Conservation (phyloP, 2,797 vertebrate genomes). For the Silurus aristotelis region DNA sequence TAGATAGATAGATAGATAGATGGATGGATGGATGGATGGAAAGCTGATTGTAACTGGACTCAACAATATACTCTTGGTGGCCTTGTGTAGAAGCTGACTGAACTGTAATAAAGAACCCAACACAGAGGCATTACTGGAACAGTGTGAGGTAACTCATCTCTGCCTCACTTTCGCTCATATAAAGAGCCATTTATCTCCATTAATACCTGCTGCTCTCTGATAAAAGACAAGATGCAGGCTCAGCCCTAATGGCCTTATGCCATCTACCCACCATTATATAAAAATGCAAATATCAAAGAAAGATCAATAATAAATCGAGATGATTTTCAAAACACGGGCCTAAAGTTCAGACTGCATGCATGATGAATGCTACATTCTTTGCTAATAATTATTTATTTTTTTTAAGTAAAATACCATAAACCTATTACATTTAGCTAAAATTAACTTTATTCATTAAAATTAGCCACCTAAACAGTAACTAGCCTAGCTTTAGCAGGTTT, state of each 20-base stretch:
- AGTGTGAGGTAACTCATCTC: constrained; percentile 46
- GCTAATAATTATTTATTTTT: not conserved
- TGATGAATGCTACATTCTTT: not conserved
- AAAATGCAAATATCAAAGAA: not conserved
- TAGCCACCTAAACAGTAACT: not conserved
- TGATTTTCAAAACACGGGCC: not conserved
- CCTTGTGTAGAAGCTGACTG: constrained; percentile 64
- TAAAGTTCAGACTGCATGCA: not conserved
- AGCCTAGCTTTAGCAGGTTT: not conserved
- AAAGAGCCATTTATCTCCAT: constrained; percentile 62
- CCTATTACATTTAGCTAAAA: not conserved
- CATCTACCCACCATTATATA: constrained; percentile 57
- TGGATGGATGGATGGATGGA: not conserved
- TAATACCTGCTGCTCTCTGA: constrained; percentile 59
- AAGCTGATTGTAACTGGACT: too few relatives aligned
- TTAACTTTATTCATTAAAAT: not conserved
- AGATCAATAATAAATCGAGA: not conserved
- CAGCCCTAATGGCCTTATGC: constrained; percentile 54
- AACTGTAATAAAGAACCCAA: constrained; percentile 73
- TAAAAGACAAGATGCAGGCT: constrained; percentile 57
- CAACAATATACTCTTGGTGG: too few relatives aligned
- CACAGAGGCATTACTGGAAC: constrained; percentile 62
- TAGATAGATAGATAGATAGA: too few relatives aligned
- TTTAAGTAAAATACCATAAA: not conserved
- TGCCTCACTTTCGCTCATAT: constrained; percentile 36